These are phyloP conservation scores for Crotophaga sulcirostris DNA, from an alignment of 2,113 vertebrate species.

Conservation along the genomic window DNA sequence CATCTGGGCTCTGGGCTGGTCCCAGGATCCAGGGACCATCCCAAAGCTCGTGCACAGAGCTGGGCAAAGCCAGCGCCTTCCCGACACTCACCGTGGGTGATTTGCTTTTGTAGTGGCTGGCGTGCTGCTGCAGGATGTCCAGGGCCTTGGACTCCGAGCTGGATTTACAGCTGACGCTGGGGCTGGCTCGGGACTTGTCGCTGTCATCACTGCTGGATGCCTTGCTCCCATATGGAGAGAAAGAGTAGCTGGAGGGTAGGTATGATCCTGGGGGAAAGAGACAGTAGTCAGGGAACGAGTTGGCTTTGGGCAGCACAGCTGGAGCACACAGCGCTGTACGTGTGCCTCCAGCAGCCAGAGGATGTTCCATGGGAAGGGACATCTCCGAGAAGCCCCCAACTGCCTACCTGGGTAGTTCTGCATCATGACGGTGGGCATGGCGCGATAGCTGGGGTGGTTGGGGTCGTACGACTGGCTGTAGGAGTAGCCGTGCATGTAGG, in stretches of 20 bases:
- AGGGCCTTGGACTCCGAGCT: conserved; percentile 95
- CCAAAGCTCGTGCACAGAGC: not conserved
- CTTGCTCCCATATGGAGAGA: conserved; percentile 93
- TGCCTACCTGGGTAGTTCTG: conserved; percentile 96
- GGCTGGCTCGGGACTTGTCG: conserved; percentile 94
- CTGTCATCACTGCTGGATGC: conserved; percentile 86
- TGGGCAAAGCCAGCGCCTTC: not conserved
- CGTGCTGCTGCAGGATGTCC: conserved; percentile 97
- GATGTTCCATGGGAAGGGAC: not conserved
- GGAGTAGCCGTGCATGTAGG: conserved; percentile 97
- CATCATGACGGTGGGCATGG: conserved; percentile 98
- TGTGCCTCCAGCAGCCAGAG: not conserved
- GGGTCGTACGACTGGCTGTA: conserved; percentile 97
- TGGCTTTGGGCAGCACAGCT: accelerated
- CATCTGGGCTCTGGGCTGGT: not conserved
- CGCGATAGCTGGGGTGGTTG: conserved; percentile 94
- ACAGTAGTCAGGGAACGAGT: not conserved
- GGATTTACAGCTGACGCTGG: conserved; percentile 89
- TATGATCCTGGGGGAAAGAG: conserved; percentile 84
- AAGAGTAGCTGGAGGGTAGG: conserved; percentile 93
- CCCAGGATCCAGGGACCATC: not conserved
- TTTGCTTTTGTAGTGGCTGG: conserved; percentile 99
- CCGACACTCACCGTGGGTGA: conserved; percentile 90
- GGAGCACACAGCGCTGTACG: not conserved
- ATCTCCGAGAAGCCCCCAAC: accelerated